Percentiles rank a stretch among this genome's conserved stretches.
phyloP scores from a whole-genome alignment of 2,113 vertebrate genomes.

The Megaptera novaeangliae region DNA sequence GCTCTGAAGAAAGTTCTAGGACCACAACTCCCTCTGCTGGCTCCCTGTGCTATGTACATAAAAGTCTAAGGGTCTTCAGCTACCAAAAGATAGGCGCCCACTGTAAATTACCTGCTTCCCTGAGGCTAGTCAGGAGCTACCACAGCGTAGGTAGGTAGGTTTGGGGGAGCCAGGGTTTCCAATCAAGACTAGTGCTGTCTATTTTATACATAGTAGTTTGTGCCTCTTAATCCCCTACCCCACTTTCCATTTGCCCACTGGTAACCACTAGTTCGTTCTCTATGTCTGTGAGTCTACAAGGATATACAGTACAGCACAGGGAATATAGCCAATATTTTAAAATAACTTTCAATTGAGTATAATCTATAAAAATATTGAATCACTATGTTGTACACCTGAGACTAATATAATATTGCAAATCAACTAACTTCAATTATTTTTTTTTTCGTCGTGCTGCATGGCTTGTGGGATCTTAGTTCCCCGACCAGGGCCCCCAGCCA shows the following conservation, averaged over 20 bases:
- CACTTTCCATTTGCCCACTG: background rate
- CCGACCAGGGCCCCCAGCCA: background rate
- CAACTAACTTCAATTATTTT: background rate
- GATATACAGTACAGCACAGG: background rate
- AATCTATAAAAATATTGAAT: background rate
- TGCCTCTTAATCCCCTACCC: background rate
- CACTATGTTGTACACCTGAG: background rate
- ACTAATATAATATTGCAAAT: background rate
- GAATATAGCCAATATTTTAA: background rate
- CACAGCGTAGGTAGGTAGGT: background rate
- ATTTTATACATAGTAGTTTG: background rate
- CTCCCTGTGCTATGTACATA: background rate
- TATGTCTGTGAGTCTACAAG: background rate
- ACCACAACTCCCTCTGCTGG: constrained; percentile 77
- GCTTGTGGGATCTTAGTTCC: background rate
- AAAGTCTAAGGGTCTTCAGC: background rate
- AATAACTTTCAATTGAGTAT: background rate
- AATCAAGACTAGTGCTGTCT: background rate
- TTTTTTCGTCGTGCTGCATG: background rate
- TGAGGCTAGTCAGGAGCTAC: background rate
- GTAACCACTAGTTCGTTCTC: background rate
- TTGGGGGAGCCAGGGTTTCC: background rate
- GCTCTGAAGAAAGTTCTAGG: background rate
- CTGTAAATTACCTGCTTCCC: background rate
- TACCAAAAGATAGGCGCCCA: background rate